Evolutionary conservation across 2,888 invertebrate genomes (phyloP), one percentile per base, ranked within the genome.

Genomic region (Drosophila helvetica): DNA sequence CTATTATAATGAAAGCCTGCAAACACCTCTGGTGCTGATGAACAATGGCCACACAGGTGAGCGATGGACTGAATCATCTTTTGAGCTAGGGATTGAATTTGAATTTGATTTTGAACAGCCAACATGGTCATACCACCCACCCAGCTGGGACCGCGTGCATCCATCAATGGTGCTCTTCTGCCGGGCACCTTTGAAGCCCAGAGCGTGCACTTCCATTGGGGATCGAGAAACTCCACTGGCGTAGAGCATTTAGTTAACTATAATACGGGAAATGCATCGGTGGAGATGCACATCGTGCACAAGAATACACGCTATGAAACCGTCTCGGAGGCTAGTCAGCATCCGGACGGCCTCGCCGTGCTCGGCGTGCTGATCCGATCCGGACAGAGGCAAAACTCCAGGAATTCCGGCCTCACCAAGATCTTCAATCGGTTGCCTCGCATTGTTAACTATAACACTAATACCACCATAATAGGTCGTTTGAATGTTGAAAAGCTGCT

Each of bases 231-330:
- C 90, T 93, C 93, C 88, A 93, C 93, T 19, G 96, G 96, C n/a
- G 95, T 96, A 0, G 91, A 91, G 30, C 91, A 91, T 52, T 25
- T 70, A 5, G 12, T 33, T 0, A 10, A 10, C 33, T 12, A 12
- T 5, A 30, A 10, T 15, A n/a, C n/a, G n/a, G n/a, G 9, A 33
- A 12, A 0, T 1, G 33, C 91, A 79, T 93, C 94, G 7, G 90
- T 94, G 56, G 95, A 95, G 90, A 90, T 94, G 77, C 96, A 96
- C 86, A 92, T 95, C 54, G 95, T 96, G 0, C 95, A 95, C 87
- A 94, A 94, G 84, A 93, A 93, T 33, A 93, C 92, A 79, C 94
- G 93, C 65, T 94, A 93, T 79, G 87, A 94, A 0, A 93, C 90
- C 53, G 79, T 93, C 9, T 78, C 88, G 0, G 92, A 92, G 51